Percentiles rank a stretch among this genome's conserved stretches.
These are phyloP conservation scores for Sarcoramphus papa DNA, from an alignment of 2,797 vertebrate genomes.

Conservation along the genomic window DNA sequence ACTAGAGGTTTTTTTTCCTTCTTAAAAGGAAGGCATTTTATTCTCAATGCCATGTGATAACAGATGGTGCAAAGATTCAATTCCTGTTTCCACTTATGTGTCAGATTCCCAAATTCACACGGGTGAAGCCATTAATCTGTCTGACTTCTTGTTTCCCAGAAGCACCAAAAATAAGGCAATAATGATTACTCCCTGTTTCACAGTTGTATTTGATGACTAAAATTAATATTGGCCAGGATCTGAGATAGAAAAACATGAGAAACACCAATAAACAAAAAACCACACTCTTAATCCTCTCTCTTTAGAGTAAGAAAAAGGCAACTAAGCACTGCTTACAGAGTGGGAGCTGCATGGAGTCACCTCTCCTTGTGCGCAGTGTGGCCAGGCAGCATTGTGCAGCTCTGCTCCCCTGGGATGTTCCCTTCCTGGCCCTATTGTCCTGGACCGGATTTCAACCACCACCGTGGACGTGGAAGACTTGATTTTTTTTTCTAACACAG, in stretches of 20 bases:
- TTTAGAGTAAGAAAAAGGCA: not conserved
- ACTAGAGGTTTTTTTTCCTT: not conserved
- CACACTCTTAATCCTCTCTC: not conserved
- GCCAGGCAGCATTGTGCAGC: not conserved
- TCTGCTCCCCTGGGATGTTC: not conserved
- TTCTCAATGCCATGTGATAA: not conserved
- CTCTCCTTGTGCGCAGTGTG: fast-evolving
- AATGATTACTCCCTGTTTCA: not conserved
- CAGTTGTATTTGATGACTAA: not conserved
- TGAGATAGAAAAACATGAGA: not conserved
- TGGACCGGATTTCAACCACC: not conserved
- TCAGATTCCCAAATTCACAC: not conserved
- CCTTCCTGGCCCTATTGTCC: slow-evolving; percentile 26
- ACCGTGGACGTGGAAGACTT: not conserved
- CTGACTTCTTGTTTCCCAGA: slow-evolving; percentile 3
- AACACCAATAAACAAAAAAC: not conserved
- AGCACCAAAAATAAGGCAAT: not conserved
- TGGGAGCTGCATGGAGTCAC: not conserved
- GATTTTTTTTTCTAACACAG: not conserved
- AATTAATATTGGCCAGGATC: not conserved
- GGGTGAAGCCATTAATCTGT: not conserved
- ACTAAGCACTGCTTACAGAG: not conserved
- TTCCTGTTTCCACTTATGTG: not conserved
- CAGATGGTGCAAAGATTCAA: not conserved
- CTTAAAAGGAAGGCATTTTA: not conserved